Base-by-base conservation (phyloP, 1,140 invertebrate genomes). In the Macrobrachium nipponense region DNA sequence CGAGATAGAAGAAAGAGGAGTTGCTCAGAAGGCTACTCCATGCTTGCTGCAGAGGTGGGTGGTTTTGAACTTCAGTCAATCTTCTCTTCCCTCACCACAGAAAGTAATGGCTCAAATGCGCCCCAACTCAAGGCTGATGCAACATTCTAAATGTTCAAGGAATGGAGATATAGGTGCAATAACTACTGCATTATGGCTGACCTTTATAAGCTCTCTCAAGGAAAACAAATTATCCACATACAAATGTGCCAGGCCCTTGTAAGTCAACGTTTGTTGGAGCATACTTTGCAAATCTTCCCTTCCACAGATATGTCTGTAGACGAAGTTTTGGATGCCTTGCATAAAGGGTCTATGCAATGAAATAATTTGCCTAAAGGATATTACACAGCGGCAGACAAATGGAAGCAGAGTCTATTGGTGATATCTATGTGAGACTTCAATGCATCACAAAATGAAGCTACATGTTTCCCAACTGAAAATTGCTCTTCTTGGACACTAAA, bases 331-430 rank as follows among this genome's bases (percentile, higher is more conserved):
- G 27, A 80, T 66, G 79, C 62, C 64, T 43, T 80, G 68, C 18
- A 66, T 80, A 27, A 80, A 66, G 23, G 79, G 79, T 8, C 27
- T 66, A 36, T 60, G 18, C 23, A 80, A 80, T 62, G 59, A 80
- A 27, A 15, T n/a, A 80, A 12, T 80, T 20, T 58, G 27, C 17
- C 14, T 51, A 12, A 20, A 27, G 18, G 20, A 80, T n/a, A 64
- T 66, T 17, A 66, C 60, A 61, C 59, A 62, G 15, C 59, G 64
- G 77, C 20, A 60, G n/a, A 23, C 77, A 36, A 14, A 6, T 80
- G 60, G 77, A 62, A 80, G n/a, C 60, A 44, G 77, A 62, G 61
- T 80, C 77, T 23, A 60, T 79, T 60, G 77, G 8, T 36, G 51
- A 60, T 59, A 14, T 60, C 20, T 79, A 80, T 44, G 14, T 64